Conservation (phyloP, 2,888 invertebrate genomes). For the Drosophila mulleri region DNA sequence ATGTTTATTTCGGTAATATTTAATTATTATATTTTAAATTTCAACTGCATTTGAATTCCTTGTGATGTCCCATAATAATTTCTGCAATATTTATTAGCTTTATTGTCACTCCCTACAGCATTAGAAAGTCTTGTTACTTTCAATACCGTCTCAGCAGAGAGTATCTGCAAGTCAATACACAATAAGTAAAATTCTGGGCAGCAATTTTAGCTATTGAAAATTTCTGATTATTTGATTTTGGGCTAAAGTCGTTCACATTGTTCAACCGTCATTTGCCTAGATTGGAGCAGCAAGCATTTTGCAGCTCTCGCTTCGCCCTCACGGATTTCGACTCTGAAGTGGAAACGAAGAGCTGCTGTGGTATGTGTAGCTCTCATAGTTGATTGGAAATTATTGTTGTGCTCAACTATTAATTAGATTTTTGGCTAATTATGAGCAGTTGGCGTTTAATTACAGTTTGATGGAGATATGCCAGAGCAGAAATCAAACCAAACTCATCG, state of each 20-base stretch:
- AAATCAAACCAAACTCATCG: slow-evolving; percentile 14
- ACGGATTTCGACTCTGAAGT: background rate
- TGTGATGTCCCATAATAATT: no score
- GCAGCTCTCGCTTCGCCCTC: slow-evolving; percentile 2
- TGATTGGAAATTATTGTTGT: slow-evolving; percentile 2
- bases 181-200: background rate
- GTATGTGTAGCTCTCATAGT: background rate
- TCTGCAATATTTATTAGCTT: no score
- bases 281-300: background rate
- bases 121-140: no score
- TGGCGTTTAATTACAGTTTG: slow-evolving; percentile 3
- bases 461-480: background rate
- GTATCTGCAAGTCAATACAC: background rate
- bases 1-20: no score
- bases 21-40: no score
- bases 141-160: background rate
- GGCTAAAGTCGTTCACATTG: slow-evolving; percentile 45
- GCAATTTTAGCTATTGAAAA: background rate
- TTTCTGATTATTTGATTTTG: slow-evolving; percentile 51
- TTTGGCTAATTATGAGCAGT: slow-evolving; percentile 2
- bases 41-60: no score
- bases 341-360: background rate
- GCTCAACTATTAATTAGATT: slow-evolving; percentile 2
- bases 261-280: slow-evolving; percentile 27
- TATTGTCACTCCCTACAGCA: no score